Evolutionary conservation across 37 sponge, comb jelly and placozoan species (phyloP).

Genomic region (Spongilla lacustris): DNA sequence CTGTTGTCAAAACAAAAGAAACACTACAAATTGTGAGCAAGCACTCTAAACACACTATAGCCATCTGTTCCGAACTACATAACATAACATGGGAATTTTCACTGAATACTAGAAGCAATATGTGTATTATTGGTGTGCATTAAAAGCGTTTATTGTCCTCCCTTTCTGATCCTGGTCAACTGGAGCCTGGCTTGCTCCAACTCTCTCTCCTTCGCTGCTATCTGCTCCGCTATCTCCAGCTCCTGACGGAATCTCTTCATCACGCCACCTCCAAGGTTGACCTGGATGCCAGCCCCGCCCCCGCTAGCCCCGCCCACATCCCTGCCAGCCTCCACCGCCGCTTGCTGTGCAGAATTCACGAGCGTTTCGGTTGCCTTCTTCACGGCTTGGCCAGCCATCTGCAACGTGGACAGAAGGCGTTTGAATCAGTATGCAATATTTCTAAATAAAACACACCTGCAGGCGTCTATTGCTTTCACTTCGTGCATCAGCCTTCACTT

Average conservation of each 20-base stretch:
- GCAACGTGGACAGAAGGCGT: neutral
- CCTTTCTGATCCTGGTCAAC: conserved; percentile 58
- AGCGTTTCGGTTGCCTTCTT: conserved; percentile 93
- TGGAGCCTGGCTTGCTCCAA: conserved; percentile 81
- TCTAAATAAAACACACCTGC: conserved; percentile 65
- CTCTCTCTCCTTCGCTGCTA: conserved; percentile 84
- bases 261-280: neutral
- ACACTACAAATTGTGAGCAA: neutral
- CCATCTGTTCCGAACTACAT: too few relatives aligned
- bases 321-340: conserved; percentile 34
- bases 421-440: neutral
- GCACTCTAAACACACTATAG: too few relatives aligned
- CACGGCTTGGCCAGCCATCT: conserved; percentile 87
- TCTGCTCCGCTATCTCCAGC: conserved; percentile 85
- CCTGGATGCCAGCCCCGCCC: neutral
- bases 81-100: too few relatives aligned
- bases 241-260: conserved; percentile 64
- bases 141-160: neutral
- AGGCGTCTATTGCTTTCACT: conserved; percentile 84
- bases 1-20: neutral
- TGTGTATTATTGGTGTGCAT: neutral
- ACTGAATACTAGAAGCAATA: too few relatives aligned
- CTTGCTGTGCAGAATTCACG: conserved; percentile 85
- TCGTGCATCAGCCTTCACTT: conserved; percentile 92
- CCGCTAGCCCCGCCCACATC: neutral